Conservation (phyloP, 2,888 invertebrate genomes). For the Acrobasis suavella region DNA sequence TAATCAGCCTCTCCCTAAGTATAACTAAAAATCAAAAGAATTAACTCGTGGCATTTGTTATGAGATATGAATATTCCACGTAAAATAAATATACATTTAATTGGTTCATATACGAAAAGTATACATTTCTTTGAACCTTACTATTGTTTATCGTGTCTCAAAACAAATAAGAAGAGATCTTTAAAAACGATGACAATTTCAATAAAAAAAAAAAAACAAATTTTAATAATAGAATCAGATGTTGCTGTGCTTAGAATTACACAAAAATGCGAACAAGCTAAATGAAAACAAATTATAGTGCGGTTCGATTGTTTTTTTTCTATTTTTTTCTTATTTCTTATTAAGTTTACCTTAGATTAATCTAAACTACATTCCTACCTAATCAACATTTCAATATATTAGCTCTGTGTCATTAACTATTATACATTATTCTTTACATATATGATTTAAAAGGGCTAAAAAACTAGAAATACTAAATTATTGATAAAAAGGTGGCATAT, state of each 20-base stretch:
- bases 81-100: not conserved
- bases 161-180: not conserved
- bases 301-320: not conserved
- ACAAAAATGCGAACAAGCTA: not conserved
- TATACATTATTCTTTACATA: not conserved
- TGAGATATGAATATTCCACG: not conserved
- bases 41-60: not conserved
- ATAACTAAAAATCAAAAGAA: not conserved
- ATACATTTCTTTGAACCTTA: not conserved
- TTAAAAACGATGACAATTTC: not conserved
- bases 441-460: not conserved
- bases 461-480: not conserved
- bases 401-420: not conserved
- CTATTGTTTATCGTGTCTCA: not conserved
- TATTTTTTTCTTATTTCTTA: not conserved
- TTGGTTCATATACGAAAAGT: not conserved
- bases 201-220: not conserved
- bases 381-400: slow-evolving; percentile 7
- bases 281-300: not conserved
- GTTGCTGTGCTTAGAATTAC: not conserved
- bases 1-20: slow-evolving; percentile 8
- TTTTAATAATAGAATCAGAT: no score
- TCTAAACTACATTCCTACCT: not conserved
- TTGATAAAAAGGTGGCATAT: not conserved
- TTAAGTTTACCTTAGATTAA: not conserved